A percentile compares a stretch with the other conserved stretches of the same genome.
phyloP scores from a whole-genome alignment of 2,797 vertebrate species.

The Acomys russatus region DNA sequence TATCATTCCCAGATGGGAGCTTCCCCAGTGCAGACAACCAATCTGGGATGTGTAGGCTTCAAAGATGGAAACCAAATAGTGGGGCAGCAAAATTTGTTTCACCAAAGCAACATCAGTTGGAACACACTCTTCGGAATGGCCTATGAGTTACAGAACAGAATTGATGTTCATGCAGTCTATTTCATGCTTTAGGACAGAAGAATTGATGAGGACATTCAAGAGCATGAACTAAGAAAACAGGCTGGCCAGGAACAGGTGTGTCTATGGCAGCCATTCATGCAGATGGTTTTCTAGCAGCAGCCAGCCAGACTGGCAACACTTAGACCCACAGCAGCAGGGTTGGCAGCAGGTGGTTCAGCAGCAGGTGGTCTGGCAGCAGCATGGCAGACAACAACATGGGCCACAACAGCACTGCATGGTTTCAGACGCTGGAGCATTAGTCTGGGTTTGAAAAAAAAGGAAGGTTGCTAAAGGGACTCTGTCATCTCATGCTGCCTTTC shows the following conservation, averaged over 20 bases:
- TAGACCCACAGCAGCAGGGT: too few species aligned
- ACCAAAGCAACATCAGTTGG: not conserved
- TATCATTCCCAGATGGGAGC: too few species aligned
- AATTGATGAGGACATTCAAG: fast-evolving
- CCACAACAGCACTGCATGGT: not conserved
- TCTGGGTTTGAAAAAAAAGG: too few species aligned
- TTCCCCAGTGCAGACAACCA: not conserved
- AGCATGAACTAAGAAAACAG: fast-evolving
- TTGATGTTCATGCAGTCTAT: fast-evolving
- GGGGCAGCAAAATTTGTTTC: fast-evolving
- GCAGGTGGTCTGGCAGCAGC: not conserved
- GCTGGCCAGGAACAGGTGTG: not conserved
- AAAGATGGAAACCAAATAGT: not conserved
- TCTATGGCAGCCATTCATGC: fast-evolving
- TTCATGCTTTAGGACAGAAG: not conserved
- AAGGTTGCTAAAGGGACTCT: not conserved
- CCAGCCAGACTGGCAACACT: not conserved
- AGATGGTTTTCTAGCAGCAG: not conserved
- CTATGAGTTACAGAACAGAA: fast-evolving
- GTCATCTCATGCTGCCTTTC: not conserved
- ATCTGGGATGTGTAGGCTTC: fast-evolving
- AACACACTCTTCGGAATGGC: not conserved
- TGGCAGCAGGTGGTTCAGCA: too few species aligned
- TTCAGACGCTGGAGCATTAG: too few species aligned
- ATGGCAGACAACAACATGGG: not conserved